phyloP scores from a whole-genome alignment of 1,140 invertebrate genomes.

The Anastatus disparis region DNA sequence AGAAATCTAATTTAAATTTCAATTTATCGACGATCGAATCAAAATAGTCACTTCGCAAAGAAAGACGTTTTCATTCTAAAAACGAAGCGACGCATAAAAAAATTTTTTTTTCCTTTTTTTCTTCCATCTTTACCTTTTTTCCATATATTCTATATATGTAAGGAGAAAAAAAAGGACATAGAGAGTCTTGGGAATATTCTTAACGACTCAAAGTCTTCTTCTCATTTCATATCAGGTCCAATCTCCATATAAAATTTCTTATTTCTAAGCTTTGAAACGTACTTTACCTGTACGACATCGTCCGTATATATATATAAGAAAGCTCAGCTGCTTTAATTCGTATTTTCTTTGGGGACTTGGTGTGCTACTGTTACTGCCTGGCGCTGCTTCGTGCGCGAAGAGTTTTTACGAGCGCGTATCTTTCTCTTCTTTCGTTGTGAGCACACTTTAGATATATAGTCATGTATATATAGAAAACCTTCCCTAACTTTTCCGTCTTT shows the following conservation, averaged over 20 bases:
- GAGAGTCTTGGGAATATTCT: conserved; percentile 35
- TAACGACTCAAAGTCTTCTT: conserved; percentile 24
- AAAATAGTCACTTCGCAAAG: too few species aligned
- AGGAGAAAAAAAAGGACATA: background rate
- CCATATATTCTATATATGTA: background rate
- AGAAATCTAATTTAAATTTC: conserved; percentile 41
- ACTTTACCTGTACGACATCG: too few species aligned
- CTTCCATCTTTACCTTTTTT: background rate
- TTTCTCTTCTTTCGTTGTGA: conserved; percentile 38
- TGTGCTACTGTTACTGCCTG: too few species aligned
- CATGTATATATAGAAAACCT: too few species aligned
- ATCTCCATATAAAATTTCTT: conserved; percentile 42
- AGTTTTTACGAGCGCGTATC: conserved; percentile 60
- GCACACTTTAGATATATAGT: conserved; percentile 5
- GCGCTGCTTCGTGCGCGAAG: conserved; percentile 57
- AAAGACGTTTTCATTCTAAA: conserved; percentile 34
- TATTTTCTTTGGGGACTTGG: conserved; percentile 61
- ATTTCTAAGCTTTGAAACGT: too few species aligned
- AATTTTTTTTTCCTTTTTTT: background rate
- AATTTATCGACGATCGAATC: conserved; percentile 40
- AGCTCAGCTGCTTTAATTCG: conserved; percentile 54
- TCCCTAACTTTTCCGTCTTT: too few species aligned
- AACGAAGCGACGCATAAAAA: conserved; percentile 2
- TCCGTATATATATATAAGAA: conserved; percentile 17
- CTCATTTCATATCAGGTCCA: conserved; percentile 36